Evolutionary conservation across 2,113 vertebrate genomes (phyloP), one percentile per base, ranked within the genome.

Genomic region (Axis porcinus): DNA sequence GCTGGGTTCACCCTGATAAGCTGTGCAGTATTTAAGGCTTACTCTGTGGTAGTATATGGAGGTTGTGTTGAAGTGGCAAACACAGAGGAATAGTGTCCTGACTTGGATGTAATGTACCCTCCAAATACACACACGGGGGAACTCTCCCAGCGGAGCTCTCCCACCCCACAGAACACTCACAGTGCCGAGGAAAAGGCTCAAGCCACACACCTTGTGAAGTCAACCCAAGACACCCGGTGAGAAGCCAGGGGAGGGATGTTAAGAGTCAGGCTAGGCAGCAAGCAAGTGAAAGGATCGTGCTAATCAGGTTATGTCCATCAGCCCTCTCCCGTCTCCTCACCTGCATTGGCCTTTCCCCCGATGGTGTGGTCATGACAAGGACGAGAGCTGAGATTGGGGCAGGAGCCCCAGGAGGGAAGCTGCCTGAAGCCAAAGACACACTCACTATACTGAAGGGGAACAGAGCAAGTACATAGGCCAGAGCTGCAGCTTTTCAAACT

Each of bases 301-400:
- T 58, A 9, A 43, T 5, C n/a, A 60, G 52, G 13, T 40, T 5
- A 0, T 64, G 15, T 86, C 50, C 14, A 16, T 4, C 6, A 12
- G 10, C n/a, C 17, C 10, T 57, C 6, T 17, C 2, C 47, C 23
- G 15, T 6, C 7, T 7, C 14, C 2, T 47, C 28, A 25, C 19
- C 25, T 13, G 7, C 87, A 19, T 19, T 52, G 14, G 45, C 33
- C 33, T 64, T 17, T 43, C 27, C 40, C 27, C 9, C 8, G 12
- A 7, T 19, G 16, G 17, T 23, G 23, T 64, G 90, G 12, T n/a
- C 13, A 8, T 1, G 0, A 6, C 5, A 1, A 79, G 16, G 55
- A 78, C 13, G 43, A 58, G 25, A 43, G 33, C 0, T 64, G 86
- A 94, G 12, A 2, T 25, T 74, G 47, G 19, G 91, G 8, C 10